These are phyloP conservation scores for Gymnodraco acuticeps DNA, from an alignment of 2,797 vertebrate genomes.

Conservation along the genomic window DNA sequence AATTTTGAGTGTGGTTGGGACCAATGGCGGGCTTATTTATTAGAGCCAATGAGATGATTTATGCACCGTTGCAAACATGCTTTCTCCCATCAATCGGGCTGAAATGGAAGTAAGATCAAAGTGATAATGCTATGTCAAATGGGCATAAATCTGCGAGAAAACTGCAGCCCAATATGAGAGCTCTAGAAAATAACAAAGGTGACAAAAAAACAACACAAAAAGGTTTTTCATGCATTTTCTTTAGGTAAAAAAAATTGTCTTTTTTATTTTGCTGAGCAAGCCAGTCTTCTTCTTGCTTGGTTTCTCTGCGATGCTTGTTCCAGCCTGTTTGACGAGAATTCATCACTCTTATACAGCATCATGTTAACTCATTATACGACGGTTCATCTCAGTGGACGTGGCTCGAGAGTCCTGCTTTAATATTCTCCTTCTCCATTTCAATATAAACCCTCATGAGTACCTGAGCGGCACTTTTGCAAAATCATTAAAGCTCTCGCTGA, in stretches of 20 bases:
- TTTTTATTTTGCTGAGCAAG: constrained; percentile 16
- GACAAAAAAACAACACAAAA: not conserved
- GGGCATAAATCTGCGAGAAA: constrained; percentile 9
- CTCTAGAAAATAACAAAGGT: not conserved
- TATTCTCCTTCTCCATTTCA: constrained; percentile 46
- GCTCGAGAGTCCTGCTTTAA: constrained; percentile 46
- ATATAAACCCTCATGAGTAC: constrained; percentile 42
- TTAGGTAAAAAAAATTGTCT: not conserved
- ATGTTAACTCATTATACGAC: constrained; percentile 42
- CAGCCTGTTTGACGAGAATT: constrained; percentile 55
- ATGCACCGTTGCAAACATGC: constrained; percentile 63
- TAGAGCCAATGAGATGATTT: constrained; percentile 70
- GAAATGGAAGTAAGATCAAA: constrained; percentile 26
- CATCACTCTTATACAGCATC: constrained; percentile 41
- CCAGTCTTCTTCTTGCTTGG: not conserved
- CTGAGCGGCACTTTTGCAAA: constrained; percentile 42
- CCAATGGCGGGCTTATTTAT: constrained; percentile 61
- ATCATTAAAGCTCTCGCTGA: constrained; percentile 42
- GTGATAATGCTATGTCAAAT: constrained; percentile 11
- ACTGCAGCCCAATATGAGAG: not conserved
- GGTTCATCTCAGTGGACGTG: constrained; percentile 35
- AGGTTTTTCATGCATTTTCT: not conserved
- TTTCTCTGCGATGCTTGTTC: constrained; percentile 43
- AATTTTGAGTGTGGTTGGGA: constrained; percentile 74
- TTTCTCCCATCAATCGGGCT: constrained; percentile 52